These are phyloP conservation scores for Pimephales promelas DNA, from an alignment of 2,113 vertebrate genomes.

Conservation along the genomic window DNA sequence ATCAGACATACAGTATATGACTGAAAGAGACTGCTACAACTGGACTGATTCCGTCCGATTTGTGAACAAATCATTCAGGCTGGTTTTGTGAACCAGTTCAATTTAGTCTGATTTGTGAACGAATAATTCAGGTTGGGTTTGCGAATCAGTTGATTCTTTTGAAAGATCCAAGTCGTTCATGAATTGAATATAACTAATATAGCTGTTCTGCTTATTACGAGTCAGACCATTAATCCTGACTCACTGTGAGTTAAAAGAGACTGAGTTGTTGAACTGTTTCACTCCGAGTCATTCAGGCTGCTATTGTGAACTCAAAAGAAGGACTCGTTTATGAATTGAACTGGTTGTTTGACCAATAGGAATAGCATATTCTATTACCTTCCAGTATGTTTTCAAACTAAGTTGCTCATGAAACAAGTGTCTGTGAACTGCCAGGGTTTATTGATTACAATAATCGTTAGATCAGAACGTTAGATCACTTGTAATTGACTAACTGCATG, in stretches of 20 bases:
- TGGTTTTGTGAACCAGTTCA: too few relatives aligned
- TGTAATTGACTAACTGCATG: slow-evolving; percentile 9
- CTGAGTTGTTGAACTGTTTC: background rate
- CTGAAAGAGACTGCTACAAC: too few relatives aligned
- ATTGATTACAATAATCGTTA: background rate
- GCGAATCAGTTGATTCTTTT: background rate
- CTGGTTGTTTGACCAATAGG: background rate
- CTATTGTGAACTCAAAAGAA: background rate
- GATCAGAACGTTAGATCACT: background rate
- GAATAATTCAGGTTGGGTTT: background rate
- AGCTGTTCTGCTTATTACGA: background rate
- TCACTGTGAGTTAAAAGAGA: background rate
- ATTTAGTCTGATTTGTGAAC: background rate
- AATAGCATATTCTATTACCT: background rate
- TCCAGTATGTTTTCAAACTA: background rate
- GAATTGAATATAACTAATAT: background rate
- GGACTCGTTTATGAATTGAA: too few relatives aligned
- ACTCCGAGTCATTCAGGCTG: background rate
- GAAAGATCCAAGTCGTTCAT: background rate
- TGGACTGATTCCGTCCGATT: too few relatives aligned
- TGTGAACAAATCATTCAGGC: too few relatives aligned
- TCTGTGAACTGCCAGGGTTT: background rate
- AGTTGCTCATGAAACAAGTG: background rate
- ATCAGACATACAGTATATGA: too few relatives aligned
- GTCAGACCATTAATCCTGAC: background rate